Base-by-base conservation (phyloP, 2,888 invertebrate genomes). In the Ophraella communa region DNA sequence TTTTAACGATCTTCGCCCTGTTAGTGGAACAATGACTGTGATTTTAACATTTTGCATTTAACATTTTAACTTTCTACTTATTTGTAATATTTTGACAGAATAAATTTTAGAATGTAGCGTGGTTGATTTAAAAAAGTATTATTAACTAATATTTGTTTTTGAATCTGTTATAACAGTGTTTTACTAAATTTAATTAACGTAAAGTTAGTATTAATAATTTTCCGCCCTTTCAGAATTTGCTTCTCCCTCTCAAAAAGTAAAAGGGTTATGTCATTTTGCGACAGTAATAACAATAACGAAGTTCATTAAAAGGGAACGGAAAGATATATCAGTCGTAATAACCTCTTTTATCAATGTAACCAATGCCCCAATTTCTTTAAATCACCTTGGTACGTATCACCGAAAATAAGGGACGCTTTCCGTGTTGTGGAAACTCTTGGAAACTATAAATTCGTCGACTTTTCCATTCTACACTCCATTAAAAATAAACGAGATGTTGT, bases 401-500 rank as follows among this genome's bases (percentile, higher is more conserved):
- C 24, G 14, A 24, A 24, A 24, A 49, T 49, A 24, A 24, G 18
- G 24, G 7, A 49, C 24, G 24, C n/a, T 49, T 49, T 49, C 23
- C 49, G 23, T 23, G 24, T 4, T 23, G 14, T 24, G 24, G 24
- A 21, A 49, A 24, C 24, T 49, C 49, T 23, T 35, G 21, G n/a
- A 53, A 53, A 33, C n/a, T 35, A 21, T 53, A 35, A 35, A 35
- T 35, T 35, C 10, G 42, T 54, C 54, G 17, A 54, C 21, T 54
- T 39, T 14, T 17, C 39, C 24, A 14, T 23, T 23, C 24, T n/a
- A 53, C 4, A 4, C 18, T 56, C 42, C 55, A 27, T 56, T 56
- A 56, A 56, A 54, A 56, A 24, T 27, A 56, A 44, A 27, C 44
- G 55, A 44, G 18, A 27, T 44, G 27, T 56, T 42, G 14, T 44